Evolutionary conservation across 2,797 vertebrate species (phyloP).

Genomic region (Onychomys torridus): DNA sequence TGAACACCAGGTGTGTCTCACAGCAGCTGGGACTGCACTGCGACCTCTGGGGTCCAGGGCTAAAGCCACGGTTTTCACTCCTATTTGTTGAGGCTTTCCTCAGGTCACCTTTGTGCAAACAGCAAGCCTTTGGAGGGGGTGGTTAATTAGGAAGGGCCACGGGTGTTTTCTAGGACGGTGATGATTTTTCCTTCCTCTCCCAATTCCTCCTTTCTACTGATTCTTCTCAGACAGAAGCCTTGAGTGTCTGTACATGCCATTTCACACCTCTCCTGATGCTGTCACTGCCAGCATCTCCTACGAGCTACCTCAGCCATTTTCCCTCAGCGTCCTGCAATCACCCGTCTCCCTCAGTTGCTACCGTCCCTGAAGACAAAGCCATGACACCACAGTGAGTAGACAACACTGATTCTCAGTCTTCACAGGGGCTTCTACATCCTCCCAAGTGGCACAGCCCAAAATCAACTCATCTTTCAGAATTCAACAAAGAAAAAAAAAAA

Average conservation of each 20-base stretch:
- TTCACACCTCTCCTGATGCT: constrained; percentile 25
- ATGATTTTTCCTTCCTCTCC: constrained; percentile 8
- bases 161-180: neutral
- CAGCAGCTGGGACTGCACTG: neutral
- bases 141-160: neutral
- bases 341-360: no score
- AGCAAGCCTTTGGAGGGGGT: neutral
- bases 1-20: neutral
- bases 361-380: neutral
- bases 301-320: constrained; percentile 19
- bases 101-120: neutral
- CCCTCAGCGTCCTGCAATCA: neutral
- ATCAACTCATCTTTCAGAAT: constrained; percentile 37
- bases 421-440: constrained; percentile 48
- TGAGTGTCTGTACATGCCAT: constrained; percentile 9
- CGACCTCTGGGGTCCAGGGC: constrained; percentile 30
- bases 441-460: neutral
- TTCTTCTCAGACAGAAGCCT: constrained; percentile 44
- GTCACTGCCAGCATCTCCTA: neutral
- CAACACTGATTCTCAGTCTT: constrained; percentile 53
- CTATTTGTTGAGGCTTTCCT: neutral
- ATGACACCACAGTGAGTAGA: constrained; percentile 28
- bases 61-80: constrained; percentile 13
- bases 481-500: neutral
- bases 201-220: constrained; percentile 53